These are phyloP conservation scores for Semaprochilodus insignis DNA, from an alignment of 2,797 vertebrate genomes.

Conservation along the genomic window DNA sequence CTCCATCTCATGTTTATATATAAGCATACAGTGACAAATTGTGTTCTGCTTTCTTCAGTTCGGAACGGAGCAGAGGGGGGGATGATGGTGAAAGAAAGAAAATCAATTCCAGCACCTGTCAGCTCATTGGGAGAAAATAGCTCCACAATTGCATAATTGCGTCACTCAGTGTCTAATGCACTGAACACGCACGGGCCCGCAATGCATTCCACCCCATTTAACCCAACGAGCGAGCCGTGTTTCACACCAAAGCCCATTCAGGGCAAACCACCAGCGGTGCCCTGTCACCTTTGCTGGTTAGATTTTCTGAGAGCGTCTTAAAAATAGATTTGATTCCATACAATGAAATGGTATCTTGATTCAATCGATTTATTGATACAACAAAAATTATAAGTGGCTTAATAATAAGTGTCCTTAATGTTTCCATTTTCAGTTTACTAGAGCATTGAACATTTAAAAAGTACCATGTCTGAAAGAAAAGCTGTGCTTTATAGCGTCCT, in stretches of 20 bases:
- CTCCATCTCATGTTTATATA: slow-evolving; percentile 42
- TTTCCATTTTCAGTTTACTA: too few species aligned
- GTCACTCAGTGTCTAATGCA: slow-evolving; percentile 48
- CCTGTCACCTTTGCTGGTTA: slow-evolving; percentile 64
- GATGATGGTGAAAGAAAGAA: slow-evolving; percentile 10
- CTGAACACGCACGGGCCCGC: slow-evolving; percentile 44
- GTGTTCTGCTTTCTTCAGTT: slow-evolving; percentile 11
- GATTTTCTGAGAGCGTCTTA: slow-evolving; percentile 35
- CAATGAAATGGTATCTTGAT: too few species aligned
- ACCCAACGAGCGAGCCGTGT: slow-evolving; percentile 44
- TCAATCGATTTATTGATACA: too few species aligned
- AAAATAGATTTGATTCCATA: too few species aligned
- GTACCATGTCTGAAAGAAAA: too few species aligned
- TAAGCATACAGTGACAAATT: slow-evolving; percentile 21
- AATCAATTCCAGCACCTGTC: slow-evolving; percentile 57
- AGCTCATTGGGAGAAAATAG: slow-evolving; percentile 49
- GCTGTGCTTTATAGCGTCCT: too few species aligned
- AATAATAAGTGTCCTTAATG: too few species aligned
- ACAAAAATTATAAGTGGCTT: too few species aligned
- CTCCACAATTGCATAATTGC: slow-evolving; percentile 56
- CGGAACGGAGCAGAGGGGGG: not conserved
- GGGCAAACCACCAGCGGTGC: slow-evolving; percentile 33
- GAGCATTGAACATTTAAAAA: too few species aligned
- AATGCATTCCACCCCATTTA: slow-evolving; percentile 51
- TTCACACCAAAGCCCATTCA: slow-evolving; percentile 37